phyloP scores from a whole-genome alignment of 2,113 vertebrate genomes.

The Nanorana parkeri region DNA sequence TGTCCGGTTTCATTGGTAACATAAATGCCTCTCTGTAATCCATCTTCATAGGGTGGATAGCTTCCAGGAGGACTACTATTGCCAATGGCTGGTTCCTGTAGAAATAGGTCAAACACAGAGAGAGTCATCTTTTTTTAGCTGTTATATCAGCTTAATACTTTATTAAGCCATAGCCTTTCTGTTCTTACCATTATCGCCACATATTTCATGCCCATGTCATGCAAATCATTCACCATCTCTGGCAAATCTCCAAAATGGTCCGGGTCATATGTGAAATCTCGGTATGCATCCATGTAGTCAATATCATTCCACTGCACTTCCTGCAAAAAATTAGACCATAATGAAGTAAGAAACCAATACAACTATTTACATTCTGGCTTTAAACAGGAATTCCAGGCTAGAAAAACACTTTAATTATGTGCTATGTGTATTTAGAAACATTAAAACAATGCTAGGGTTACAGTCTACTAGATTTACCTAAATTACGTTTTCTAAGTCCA shows the following conservation, averaged over 20 bases:
- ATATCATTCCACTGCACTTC: conserved; percentile 96
- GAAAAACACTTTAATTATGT: too few relatives aligned
- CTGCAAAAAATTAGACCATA: conserved; percentile 63
- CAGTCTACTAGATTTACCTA: too few relatives aligned
- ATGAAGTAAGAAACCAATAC: neutral
- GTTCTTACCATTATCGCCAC: conserved; percentile 86
- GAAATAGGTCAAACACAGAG: neutral
- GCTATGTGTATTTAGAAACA: too few relatives aligned
- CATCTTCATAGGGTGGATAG: conserved; percentile 90
- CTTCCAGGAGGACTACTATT: conserved; percentile 75
- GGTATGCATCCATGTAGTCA: conserved; percentile 82
- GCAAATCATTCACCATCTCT: conserved; percentile 84
- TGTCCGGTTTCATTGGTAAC: conserved; percentile 85
- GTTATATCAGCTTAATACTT: too few relatives aligned
- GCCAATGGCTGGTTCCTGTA: conserved; percentile 92
- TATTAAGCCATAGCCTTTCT: too few relatives aligned
- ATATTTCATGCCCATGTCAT: conserved; percentile 83
- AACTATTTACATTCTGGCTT: too few relatives aligned
- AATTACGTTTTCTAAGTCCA: too few relatives aligned
- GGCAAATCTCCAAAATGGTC: conserved; percentile 81
- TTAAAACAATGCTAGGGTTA: too few relatives aligned
- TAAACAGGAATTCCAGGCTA: too few relatives aligned
- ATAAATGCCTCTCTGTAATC: conserved; percentile 84
- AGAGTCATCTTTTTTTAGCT: neutral
- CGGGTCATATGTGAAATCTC: conserved; percentile 90